Percentiles rank a stretch among this genome's conserved stretches.
Conservation (phyloP, 2,797 vertebrate genomes). For the Neosalanx taihuensis region DNA sequence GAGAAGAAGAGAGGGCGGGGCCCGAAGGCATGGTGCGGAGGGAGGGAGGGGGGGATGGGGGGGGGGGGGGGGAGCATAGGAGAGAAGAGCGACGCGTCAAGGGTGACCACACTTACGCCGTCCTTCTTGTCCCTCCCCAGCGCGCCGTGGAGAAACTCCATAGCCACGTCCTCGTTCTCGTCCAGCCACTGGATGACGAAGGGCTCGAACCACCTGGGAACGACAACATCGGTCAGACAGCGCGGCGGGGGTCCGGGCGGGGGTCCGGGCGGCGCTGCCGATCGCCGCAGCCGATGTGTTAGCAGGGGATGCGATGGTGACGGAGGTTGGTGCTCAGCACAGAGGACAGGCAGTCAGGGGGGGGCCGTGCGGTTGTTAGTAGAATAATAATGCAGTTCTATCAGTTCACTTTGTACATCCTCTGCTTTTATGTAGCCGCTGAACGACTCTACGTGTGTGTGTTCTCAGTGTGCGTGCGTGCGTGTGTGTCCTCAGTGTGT, state of each 20-base stretch:
- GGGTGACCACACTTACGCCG: constrained; percentile 70
- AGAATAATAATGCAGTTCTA: constrained; percentile 54
- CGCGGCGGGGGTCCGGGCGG: too few species aligned
- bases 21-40: neutral
- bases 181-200: constrained; percentile 99
- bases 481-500: constrained; percentile 43
- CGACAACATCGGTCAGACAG: neutral
- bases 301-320: too few species aligned
- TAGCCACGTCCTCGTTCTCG: constrained; percentile 95
- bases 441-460: neutral
- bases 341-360: constrained; percentile 38
- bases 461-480: too few species aligned
- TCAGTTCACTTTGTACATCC: constrained; percentile 47
- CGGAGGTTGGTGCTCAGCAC: constrained; percentile 7
- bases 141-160: constrained; percentile 96
- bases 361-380: constrained; percentile 42
- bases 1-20: too few species aligned
- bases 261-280: neutral
- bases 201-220: constrained; percentile 93
- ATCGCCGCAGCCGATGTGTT: neutral
- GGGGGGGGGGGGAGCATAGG: neutral
- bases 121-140: constrained; percentile 97
- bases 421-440: constrained; percentile 43
- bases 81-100: neutral
- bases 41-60: neutral